These are phyloP conservation scores for Cosmia pyralina DNA, from an alignment of 2,888 invertebrate species.

Conservation along the genomic window DNA sequence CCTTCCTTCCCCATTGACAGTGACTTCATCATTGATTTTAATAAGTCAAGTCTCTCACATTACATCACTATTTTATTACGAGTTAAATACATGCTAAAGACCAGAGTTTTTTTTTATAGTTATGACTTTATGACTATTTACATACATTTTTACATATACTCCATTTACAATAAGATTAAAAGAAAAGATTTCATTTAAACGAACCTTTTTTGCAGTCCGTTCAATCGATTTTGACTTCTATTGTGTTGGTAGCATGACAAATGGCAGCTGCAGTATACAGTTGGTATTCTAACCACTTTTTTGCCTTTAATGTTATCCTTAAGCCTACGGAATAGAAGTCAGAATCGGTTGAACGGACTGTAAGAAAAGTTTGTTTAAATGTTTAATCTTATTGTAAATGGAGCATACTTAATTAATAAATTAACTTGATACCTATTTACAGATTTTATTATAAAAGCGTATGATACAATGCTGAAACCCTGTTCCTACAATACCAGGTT, in stretches of 20 bases:
- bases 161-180: too few relatives aligned
- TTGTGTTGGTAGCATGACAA: too few relatives aligned
- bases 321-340: too few relatives aligned
- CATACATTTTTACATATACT: constrained; percentile 29
- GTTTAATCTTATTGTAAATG: too few relatives aligned
- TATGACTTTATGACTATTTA: constrained; percentile 39
- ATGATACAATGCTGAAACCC: constrained; percentile 43
- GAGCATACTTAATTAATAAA: background rate
- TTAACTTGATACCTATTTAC: constrained; percentile 37
- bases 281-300: too few relatives aligned
- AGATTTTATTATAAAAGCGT: constrained; percentile 23
- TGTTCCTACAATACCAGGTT: constrained; percentile 27
- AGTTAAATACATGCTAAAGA: constrained; percentile 36
- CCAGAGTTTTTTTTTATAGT: constrained; percentile 33
- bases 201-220: too few relatives aligned
- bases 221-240: too few relatives aligned
- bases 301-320: too few relatives aligned
- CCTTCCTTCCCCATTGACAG: background rate
- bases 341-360: too few relatives aligned
- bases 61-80: background rate
- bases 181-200: too few relatives aligned
- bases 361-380: too few relatives aligned
- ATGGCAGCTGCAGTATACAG: too few relatives aligned
- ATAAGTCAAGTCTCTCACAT: background rate
- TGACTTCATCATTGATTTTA: constrained; percentile 1